Conservation (phyloP, 23 tunicate species). For the Corella eumyota region DNA sequence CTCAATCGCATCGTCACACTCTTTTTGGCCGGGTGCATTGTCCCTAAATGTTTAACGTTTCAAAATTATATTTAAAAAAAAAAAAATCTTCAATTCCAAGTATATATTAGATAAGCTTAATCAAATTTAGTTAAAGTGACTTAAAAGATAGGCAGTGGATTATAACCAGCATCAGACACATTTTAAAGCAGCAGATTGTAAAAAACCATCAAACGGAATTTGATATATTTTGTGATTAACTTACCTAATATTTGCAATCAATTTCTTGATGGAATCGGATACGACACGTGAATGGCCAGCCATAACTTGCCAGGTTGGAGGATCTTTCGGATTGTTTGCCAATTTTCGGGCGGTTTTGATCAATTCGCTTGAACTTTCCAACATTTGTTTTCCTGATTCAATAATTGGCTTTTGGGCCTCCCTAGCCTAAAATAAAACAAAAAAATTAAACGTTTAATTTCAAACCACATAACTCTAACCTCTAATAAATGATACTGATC, state of each 20-base stretch:
- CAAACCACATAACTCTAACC: background rate
- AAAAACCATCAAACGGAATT: too few relatives aligned
- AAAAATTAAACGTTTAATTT: too few relatives aligned
- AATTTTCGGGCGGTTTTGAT: slow-evolving; percentile 68
- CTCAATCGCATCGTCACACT: slow-evolving; percentile 94
- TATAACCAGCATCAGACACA: too few relatives aligned
- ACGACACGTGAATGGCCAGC: slow-evolving; percentile 91
- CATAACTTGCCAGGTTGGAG: slow-evolving; percentile 95
- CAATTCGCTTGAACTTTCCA: slow-evolving; percentile 85
- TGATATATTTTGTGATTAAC: too few relatives aligned
- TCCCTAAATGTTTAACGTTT: slow-evolving; percentile 44
- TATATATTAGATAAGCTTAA: too few relatives aligned
- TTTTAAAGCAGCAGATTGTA: too few relatives aligned
- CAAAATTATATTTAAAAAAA: too few relatives aligned
- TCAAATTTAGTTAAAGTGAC: too few relatives aligned
- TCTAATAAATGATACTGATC: background rate
- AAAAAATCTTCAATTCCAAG: too few relatives aligned
- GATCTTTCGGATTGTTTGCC: slow-evolving; percentile 90
- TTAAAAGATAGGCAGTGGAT: too few relatives aligned
- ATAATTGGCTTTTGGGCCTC: slow-evolving; percentile 87
- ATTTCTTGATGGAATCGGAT: slow-evolving; percentile 92
- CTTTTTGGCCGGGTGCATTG: slow-evolving; percentile 99
- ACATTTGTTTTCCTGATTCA: slow-evolving; percentile 84
- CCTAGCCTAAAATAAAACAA: slow-evolving; percentile 28
- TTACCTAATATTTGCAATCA: slow-evolving; percentile 86